Conservation (phyloP, 53 echinoderm and acorn worm species). For the Glandiceps talaboti region DNA sequence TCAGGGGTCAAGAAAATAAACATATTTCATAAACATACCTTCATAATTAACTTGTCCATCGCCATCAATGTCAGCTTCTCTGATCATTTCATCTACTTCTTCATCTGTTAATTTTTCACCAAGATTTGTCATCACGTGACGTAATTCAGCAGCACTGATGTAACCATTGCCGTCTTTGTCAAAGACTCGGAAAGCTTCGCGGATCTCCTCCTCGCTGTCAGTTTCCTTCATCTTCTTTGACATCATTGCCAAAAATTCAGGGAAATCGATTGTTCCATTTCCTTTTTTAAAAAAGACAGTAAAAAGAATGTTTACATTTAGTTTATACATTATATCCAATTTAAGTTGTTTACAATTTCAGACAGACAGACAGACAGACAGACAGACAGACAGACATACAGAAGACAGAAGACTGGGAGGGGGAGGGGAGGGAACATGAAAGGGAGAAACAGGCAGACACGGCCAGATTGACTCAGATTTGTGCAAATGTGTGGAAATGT, state of each 20-base stretch:
- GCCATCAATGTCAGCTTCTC: slow-evolving; percentile 83
- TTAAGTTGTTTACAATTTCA: no score
- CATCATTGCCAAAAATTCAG: slow-evolving; percentile 97
- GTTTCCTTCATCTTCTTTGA: slow-evolving; percentile 78
- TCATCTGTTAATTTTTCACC: slow-evolving; percentile 91
- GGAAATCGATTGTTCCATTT: slow-evolving; percentile 87
- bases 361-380: no score
- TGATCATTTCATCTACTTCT: slow-evolving; percentile 89
- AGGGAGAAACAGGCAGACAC: no score
- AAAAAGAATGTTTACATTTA: no score
- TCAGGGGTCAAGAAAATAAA: no score
- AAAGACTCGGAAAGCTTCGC: slow-evolving; percentile 86
- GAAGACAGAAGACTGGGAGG: no score
- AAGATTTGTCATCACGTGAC: slow-evolving; percentile 94
- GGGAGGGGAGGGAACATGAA: no score
- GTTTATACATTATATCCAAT: no score
- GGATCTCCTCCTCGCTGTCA: slow-evolving; percentile 76
- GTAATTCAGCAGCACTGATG: slow-evolving; percentile 86
- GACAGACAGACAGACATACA: no score
- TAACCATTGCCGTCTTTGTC: slow-evolving; percentile 82
- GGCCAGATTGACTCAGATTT: no score
- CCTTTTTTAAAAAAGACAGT: slow-evolving; percentile 28
- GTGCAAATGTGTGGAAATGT: no score
- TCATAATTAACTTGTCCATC: slow-evolving; percentile 88
- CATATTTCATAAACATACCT: no score